These are phyloP conservation scores for Salpingus planirostris DNA, from an alignment of 2,888 invertebrate species.

Conservation along the genomic window DNA sequence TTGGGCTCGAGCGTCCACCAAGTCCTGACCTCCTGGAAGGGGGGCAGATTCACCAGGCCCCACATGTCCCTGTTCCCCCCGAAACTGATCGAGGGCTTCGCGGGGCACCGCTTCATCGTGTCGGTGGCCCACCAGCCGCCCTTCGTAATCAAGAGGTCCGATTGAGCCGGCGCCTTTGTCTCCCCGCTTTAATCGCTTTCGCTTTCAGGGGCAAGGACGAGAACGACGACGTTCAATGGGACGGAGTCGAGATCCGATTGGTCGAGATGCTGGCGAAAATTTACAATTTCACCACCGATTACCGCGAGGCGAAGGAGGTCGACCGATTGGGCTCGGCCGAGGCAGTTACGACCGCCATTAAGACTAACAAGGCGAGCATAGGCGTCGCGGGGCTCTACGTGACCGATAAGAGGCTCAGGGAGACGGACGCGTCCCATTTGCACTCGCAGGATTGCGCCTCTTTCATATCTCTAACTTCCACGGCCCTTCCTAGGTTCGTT, in stretches of 20 bases:
- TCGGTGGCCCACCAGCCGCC: conserved; percentile 66
- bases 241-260: conserved; percentile 66
- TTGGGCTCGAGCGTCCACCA: conserved; percentile 59
- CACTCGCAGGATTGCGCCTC: conserved; percentile 70
- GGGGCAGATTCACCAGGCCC: conserved; percentile 52
- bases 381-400: conserved; percentile 66
- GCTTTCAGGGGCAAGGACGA: conserved; percentile 30
- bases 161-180: conserved; percentile 2
- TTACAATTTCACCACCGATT: conserved; percentile 66
- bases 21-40: conserved; percentile 64
- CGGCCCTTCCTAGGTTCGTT: conserved; percentile 67
- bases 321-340: conserved; percentile 47
- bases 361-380: conserved; percentile 50
- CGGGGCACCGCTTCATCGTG: conserved; percentile 65
- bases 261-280: conserved; percentile 51
- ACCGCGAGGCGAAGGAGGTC: conserved; percentile 49
- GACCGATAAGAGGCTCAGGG: conserved; percentile 44
- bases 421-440: conserved; percentile 53
- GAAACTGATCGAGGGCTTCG: conserved; percentile 60
- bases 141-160: conserved; percentile 57
- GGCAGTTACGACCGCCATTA: conserved; percentile 50
- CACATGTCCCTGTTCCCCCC: conserved; percentile 57
- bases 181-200: too few relatives aligned
- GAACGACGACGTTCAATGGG: conserved; percentile 53
- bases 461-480: conserved; percentile 68